phyloP scores from a whole-genome alignment of 2,797 vertebrate genomes.

The Gymnothorax javanicus region DNA sequence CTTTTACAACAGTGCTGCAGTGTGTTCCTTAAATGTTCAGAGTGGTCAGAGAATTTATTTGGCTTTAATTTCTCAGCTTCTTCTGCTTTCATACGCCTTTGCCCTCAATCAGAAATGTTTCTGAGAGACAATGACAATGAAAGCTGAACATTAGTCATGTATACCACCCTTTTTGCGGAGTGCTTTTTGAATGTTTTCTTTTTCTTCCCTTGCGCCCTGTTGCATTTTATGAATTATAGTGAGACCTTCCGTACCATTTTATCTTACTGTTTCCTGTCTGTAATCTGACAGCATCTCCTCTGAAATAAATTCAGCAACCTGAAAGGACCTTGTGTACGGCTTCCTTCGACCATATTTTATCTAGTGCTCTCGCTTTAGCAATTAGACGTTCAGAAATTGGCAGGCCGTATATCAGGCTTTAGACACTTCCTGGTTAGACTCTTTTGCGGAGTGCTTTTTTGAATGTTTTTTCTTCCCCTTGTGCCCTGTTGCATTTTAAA shows the following conservation, averaged over 20 bases:
- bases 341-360: slow-evolving; percentile 41
- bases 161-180: slow-evolving; percentile 34
- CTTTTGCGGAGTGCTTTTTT: too few species aligned
- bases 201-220: not conserved
- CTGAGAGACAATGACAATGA: not conserved
- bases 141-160: slow-evolving; percentile 23
- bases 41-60: slow-evolving; percentile 11
- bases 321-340: slow-evolving; percentile 57
- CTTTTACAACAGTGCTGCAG: slow-evolving; percentile 12
- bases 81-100: not conserved
- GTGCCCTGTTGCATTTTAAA: too few species aligned
- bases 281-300: slow-evolving; percentile 53
- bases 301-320: slow-evolving; percentile 45
- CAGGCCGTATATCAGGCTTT: slow-evolving; percentile 41
- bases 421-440: not conserved
- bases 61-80: slow-evolving; percentile 7
- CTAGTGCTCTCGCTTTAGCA: slow-evolving; percentile 38
- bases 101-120: too few species aligned
- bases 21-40: slow-evolving; percentile 21
- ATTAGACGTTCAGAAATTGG: slow-evolving; percentile 44
- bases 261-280: slow-evolving; percentile 58
- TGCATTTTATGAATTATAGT: slow-evolving; percentile 39
- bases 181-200: slow-evolving; percentile 43
- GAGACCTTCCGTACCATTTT: slow-evolving; percentile 56
- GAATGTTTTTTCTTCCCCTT: too few species aligned